Evolutionary conservation across 1,140 invertebrate genomes (phyloP), one percentile per base, ranked within the genome.

Genomic region (Medauroidea extradentata): DNA sequence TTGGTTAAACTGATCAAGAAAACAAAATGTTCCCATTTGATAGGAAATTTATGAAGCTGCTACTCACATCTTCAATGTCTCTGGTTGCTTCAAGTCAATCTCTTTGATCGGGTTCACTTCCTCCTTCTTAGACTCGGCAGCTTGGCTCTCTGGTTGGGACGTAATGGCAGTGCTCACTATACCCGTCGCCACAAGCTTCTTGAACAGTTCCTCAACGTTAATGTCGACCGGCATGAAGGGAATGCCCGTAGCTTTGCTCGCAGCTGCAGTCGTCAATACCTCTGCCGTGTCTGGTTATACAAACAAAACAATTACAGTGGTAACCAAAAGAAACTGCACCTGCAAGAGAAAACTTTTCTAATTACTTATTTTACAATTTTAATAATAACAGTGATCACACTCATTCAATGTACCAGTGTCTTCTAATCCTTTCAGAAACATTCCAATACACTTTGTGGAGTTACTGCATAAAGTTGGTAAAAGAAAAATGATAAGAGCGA

Each of bases 171-270:
- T 77, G 1, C 79, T 82, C 41, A 96, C 85, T 21, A 95, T 88
- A n/a, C 93, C 93, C 21, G 87, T 87, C 0, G 86, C 87, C 0
- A 94, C 82, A 0, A 95, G 73, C 71, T 91, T 91, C 60, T 89
- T 85, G 67, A 93, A 91, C 19, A 96, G 72, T 65, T 93, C 89
- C 59, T 83, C 85, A 27, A 94, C 86, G 69, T 93, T 89, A 0
- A 91, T 71, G 50, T 81, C 79, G 13, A 69, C 54, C 2, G 68
- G 60, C 8, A 72, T 59, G 11, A 66, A 62, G 54, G 21, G 67
- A 18, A 19, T 27, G 73, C 69, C 1, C 29, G 29, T 11, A 34
- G 29, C 29, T 34, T 34, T 34, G 63, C 59, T 2, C 71, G 64
- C 18, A 49, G 29, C 38, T 16, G 55, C n/a, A 29, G 43, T 19